phyloP scores from a whole-genome alignment of 2,113 vertebrate genomes.

The Thinocorus orbignyianus region DNA sequence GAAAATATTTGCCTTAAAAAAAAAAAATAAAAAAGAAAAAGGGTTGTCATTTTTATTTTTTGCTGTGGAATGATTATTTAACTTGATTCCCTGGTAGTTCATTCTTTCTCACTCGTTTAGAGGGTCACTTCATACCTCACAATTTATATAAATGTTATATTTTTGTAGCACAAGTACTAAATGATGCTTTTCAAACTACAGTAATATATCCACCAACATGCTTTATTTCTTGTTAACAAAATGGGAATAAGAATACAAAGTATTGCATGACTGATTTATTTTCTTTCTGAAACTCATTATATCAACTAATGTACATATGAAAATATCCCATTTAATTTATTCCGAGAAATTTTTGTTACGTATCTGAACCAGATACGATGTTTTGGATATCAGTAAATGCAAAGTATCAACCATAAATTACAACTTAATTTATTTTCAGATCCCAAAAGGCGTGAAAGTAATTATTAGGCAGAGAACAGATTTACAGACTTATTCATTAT shows the following conservation, averaged over 20 bases:
- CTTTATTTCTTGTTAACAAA: background rate
- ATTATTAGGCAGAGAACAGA: background rate
- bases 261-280: background rate
- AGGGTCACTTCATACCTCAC: background rate
- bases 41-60: fast-evolving
- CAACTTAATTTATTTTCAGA: background rate
- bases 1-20: too few species aligned
- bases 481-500: background rate
- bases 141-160: background rate
- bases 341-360: background rate
- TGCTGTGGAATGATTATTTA: background rate
- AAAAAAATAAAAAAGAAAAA: background rate
- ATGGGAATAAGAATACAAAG: background rate
- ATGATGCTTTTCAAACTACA: background rate
- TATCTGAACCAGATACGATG: background rate
- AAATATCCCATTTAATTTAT: background rate
- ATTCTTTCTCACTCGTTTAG: background rate
- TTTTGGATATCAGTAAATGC: background rate
- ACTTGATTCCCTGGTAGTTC: background rate
- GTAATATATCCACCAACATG: background rate
- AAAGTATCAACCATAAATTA: background rate
- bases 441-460: background rate
- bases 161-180: background rate
- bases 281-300: background rate
- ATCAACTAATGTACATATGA: background rate